phyloP scores from a whole-genome alignment of 2,888 invertebrate genomes.

The Chrysolina oricalcia region DNA sequence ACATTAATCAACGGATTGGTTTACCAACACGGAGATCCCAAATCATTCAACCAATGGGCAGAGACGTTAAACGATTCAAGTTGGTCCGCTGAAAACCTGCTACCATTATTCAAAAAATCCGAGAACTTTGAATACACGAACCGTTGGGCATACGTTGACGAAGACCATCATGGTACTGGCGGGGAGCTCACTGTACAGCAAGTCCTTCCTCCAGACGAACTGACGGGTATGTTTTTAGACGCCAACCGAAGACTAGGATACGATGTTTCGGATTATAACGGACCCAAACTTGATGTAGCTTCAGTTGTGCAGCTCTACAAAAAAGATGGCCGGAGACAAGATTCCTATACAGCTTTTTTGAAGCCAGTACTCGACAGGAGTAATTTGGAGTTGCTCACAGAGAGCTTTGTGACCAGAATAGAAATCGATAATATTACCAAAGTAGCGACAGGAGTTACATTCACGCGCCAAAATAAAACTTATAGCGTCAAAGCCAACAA shows the following conservation, averaged over 20 bases:
- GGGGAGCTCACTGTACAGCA: constrained; percentile 53
- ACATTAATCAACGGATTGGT: constrained; percentile 73
- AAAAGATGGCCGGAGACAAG: constrained; percentile 81
- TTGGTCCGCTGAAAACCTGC: constrained; percentile 75
- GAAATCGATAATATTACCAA: constrained; percentile 77
- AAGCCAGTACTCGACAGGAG: constrained; percentile 77
- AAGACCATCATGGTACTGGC: constrained; percentile 37
- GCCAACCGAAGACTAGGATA: constrained; percentile 81
- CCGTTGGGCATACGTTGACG: constrained; percentile 35
- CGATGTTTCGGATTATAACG: constrained; percentile 80
- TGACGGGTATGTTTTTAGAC: constrained; percentile 74
- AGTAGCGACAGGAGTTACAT: constrained; percentile 79
- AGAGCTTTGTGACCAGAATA: constrained; percentile 77
- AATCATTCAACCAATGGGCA: constrained; percentile 72
- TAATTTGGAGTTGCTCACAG: constrained; percentile 82
- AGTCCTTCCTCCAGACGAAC: constrained; percentile 37
- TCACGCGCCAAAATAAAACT: constrained; percentile 75
- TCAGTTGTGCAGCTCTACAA: constrained; percentile 80
- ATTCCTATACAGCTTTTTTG: constrained; percentile 84
- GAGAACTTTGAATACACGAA: constrained; percentile 43
- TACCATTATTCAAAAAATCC: constrained; percentile 69
- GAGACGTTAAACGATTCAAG: constrained; percentile 59
- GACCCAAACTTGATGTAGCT: constrained; percentile 77
- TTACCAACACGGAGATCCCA: constrained; percentile 71
- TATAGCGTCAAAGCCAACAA: constrained; percentile 76